Percentiles rank a stretch among this genome's conserved stretches.
Evolutionary conservation across 2,797 vertebrate species (phyloP).

Genomic region (Rhynchonycteris naso): DNA sequence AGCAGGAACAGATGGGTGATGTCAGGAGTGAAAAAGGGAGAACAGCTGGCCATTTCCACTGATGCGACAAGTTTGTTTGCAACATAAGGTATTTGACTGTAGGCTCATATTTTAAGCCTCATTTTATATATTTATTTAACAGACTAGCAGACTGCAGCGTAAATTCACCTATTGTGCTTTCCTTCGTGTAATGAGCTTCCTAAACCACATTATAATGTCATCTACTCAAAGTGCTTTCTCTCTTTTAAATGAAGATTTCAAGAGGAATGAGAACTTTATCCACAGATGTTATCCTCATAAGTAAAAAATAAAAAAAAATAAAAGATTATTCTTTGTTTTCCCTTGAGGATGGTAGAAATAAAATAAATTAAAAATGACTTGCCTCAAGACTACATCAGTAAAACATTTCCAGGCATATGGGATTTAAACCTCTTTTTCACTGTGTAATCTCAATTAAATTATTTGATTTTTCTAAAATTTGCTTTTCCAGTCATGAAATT

Average conservation of each 20-base stretch:
- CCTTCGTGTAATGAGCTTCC: conserved; percentile 16
- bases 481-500: background rate
- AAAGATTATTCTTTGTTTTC: conserved; percentile 25
- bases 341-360: background rate
- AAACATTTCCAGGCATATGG: conserved; percentile 17
- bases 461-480: conserved; percentile 20
- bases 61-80: conserved; percentile 59
- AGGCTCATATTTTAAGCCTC: conserved; percentile 73
- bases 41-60: conserved; percentile 69
- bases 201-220: conserved; percentile 46
- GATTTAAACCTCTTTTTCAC: background rate
- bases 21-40: conserved; percentile 63
- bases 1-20: conserved; percentile 51
- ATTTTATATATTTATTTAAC: conserved; percentile 74
- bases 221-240: conserved; percentile 28
- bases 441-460: background rate
- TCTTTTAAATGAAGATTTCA: conserved; percentile 59
- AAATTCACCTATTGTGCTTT: conserved; percentile 49
- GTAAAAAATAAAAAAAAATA: conserved; percentile 10
- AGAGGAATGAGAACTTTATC: conserved; percentile 21
- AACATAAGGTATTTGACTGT: conserved; percentile 72
- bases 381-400: conserved; percentile 25
- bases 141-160: conserved; percentile 49
- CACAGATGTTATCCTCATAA: conserved; percentile 36
- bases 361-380: conserved; percentile 46